Conservation (phyloP, 1,140 invertebrate species). For the Goniozus legneri region DNA sequence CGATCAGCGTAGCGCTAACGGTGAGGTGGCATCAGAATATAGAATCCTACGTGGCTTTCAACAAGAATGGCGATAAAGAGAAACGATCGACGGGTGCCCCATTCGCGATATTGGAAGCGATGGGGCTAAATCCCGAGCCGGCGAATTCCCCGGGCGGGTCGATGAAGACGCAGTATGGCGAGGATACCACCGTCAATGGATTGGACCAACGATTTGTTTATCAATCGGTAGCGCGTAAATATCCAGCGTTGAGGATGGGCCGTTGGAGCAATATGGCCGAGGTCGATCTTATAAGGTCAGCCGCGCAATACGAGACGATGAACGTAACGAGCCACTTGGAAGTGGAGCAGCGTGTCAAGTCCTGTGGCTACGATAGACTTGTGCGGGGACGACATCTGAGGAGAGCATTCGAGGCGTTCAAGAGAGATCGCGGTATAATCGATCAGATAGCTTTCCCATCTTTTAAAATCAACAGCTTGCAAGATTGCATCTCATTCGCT, state of each 20-base stretch:
- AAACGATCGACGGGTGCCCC: not conserved
- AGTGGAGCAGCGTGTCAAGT: not conserved
- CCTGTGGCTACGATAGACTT: not conserved
- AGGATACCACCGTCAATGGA: not conserved
- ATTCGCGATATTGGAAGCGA: not conserved
- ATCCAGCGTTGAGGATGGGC: not conserved
- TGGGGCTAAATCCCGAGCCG: not conserved
- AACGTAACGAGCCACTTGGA: not conserved
- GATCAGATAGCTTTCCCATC: not conserved
- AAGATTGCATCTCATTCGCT: not conserved
- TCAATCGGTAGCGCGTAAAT: not conserved
- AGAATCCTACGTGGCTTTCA: not conserved
- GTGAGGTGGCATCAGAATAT: not conserved
- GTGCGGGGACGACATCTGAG: not conserved
- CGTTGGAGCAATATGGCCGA: not conserved
- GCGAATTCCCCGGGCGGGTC: not conserved
- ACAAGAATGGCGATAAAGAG: not conserved
- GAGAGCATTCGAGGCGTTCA: not conserved
- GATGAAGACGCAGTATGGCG: not conserved
- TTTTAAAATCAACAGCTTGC: not conserved
- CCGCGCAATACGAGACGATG: not conserved
- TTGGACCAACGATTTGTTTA: not conserved
- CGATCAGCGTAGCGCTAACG: too few relatives aligned
- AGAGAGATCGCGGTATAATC: not conserved
- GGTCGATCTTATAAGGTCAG: not conserved